phyloP scores from a whole-genome alignment of 2,113 vertebrate genomes.

The Leptocoma aspasia region DNA sequence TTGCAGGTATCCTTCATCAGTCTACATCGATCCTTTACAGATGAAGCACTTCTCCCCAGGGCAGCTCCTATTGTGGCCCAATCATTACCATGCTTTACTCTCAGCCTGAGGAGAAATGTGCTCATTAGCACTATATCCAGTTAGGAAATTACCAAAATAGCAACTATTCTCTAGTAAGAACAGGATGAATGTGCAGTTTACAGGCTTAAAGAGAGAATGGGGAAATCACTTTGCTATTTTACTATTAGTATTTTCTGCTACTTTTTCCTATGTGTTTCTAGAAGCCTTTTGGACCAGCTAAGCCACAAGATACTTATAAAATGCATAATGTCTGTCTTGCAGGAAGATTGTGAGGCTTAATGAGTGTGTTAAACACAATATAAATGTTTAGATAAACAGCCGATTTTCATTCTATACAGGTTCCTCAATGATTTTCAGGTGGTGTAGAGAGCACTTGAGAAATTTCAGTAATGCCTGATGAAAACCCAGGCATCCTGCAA shows the following conservation, averaged over 20 bases:
- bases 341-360: background rate
- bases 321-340: background rate
- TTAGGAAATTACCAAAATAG: background rate
- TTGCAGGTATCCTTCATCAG: constrained; percentile 99
- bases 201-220: background rate
- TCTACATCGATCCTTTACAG: constrained; percentile 95
- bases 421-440: background rate
- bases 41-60: constrained; percentile 94
- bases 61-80: constrained; percentile 98
- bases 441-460: background rate
- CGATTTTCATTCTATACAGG: background rate
- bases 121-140: constrained; percentile 30
- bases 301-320: background rate
- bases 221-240: background rate
- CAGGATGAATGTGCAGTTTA: background rate
- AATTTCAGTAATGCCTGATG: background rate
- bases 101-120: constrained; percentile 77
- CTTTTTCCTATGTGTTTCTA: background rate
- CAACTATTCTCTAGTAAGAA: background rate
- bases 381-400: background rate
- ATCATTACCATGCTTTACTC: constrained; percentile 94
- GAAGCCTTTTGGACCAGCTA: background rate
- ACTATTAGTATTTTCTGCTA: background rate
- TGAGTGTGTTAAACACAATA: background rate
- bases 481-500: background rate